phyloP scores from a whole-genome alignment of 1,140 invertebrate species.

The Bombus vancouverensis region DNA sequence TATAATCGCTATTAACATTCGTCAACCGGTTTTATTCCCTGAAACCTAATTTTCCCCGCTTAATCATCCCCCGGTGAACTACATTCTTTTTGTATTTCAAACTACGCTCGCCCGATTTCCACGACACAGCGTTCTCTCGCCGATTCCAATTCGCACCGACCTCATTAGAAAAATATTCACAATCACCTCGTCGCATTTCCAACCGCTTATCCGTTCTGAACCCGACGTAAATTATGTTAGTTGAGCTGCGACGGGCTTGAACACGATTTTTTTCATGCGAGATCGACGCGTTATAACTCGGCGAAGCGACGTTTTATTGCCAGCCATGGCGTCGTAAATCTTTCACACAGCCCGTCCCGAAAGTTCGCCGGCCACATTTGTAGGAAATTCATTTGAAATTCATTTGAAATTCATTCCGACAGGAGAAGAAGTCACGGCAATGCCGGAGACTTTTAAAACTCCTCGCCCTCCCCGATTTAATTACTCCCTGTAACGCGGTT shows the following conservation, averaged over 20 bases:
- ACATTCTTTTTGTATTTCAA: not conserved
- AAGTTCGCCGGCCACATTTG: slow-evolving; percentile 39
- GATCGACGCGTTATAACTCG: slow-evolving; percentile 21
- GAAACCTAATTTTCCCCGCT: not conserved
- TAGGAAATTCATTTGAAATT: slow-evolving; percentile 40
- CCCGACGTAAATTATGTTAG: not conserved
- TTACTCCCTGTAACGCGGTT: slow-evolving; percentile 17
- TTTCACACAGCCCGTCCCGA: not conserved
- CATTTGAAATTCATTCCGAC: slow-evolving; percentile 41
- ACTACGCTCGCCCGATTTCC: not conserved
- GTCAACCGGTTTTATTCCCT: not conserved
- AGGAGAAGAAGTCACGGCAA: not conserved
- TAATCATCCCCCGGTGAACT: not conserved
- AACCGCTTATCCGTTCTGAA: not conserved
- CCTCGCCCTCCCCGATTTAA: slow-evolving; percentile 30
- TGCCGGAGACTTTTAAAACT: slow-evolving; percentile 37
- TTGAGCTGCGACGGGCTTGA: not conserved
- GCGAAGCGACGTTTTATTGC: slow-evolving; percentile 35
- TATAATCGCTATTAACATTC: not conserved
- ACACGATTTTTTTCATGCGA: not conserved
- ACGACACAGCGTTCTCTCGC: not conserved
- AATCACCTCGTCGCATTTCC: not conserved
- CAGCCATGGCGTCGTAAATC: slow-evolving; percentile 32
- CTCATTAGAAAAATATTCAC: slow-evolving; percentile 1
- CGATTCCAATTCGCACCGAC: not conserved